Evolutionary conservation across 2,797 vertebrate genomes (phyloP).

Genomic region (Natrix natrix): DNA sequence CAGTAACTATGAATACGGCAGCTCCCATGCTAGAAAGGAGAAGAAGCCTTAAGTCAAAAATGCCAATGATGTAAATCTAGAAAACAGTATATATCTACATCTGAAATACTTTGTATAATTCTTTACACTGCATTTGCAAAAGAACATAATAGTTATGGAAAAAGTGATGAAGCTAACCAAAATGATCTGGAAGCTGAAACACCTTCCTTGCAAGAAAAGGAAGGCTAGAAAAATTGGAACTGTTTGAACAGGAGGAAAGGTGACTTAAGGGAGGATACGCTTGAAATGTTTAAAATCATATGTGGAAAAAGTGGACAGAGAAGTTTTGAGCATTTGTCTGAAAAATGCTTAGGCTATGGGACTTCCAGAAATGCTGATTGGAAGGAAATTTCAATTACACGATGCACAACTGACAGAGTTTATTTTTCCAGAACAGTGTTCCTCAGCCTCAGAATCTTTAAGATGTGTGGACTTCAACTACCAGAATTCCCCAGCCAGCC

Average conservation of each 20-base stretch:
- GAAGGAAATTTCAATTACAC: not conserved
- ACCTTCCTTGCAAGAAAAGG: not conserved
- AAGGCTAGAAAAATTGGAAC: not conserved
- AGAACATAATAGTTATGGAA: not conserved
- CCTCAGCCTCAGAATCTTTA: not conserved
- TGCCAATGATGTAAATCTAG: not conserved
- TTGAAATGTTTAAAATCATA: not conserved
- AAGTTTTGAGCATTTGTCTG: not conserved
- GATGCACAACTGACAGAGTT: not conserved
- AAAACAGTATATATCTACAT: not conserved
- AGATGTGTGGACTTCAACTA: not conserved
- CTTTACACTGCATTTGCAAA: not conserved
- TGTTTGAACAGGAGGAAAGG: not conserved
- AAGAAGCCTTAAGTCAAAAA: not conserved
- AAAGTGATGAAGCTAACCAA: not conserved
- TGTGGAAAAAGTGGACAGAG: not conserved
- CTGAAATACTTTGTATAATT: not conserved
- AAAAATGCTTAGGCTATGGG: not conserved
- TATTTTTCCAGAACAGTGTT: not conserved
- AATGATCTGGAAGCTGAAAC: not conserved
- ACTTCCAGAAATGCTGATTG: not conserved
- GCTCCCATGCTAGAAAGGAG: not conserved
- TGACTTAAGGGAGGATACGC: not conserved
- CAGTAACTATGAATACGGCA: not conserved
- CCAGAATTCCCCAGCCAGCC: not conserved